Percentiles rank a stretch among this genome's conserved stretches.
Conservation (phyloP, 1,140 invertebrate genomes). For the Metopolophium dirhodum region DNA sequence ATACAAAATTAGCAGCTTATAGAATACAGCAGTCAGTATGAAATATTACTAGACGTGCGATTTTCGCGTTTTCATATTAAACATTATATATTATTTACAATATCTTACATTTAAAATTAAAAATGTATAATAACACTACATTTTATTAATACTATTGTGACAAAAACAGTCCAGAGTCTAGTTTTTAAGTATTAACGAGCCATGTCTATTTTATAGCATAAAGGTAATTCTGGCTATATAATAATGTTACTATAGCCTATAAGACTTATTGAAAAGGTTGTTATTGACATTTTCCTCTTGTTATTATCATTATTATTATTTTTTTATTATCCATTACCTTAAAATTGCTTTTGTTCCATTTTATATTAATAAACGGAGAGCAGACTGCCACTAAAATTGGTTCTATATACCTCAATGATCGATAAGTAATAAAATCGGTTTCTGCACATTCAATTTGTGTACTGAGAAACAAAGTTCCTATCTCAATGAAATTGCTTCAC, state of each 20-base stretch:
- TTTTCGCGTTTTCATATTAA: no score
- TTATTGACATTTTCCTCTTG: not conserved
- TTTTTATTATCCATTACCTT: not conserved
- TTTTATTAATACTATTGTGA: not conserved
- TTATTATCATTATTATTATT: not conserved
- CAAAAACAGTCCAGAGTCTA: not conserved
- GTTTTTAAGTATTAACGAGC: not conserved
- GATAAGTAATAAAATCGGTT: constrained; percentile 10
- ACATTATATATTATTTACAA: no score
- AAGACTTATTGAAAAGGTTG: not conserved
- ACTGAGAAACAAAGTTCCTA: not conserved
- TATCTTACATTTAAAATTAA: no score
- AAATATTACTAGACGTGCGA: no score
- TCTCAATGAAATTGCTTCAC: not conserved
- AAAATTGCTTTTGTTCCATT: not conserved
- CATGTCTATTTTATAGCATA: not conserved
- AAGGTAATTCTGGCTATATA: not conserved
- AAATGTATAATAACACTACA: no score
- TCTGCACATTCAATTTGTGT: not conserved
- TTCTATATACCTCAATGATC: not conserved
- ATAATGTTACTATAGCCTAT: not conserved
- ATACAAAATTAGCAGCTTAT: not conserved
- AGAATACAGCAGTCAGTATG: not conserved
- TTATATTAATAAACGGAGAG: not conserved
- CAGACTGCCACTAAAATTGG: not conserved